Base-by-base conservation (phyloP, 2,113 vertebrate genomes). In the Clupea harengus region DNA sequence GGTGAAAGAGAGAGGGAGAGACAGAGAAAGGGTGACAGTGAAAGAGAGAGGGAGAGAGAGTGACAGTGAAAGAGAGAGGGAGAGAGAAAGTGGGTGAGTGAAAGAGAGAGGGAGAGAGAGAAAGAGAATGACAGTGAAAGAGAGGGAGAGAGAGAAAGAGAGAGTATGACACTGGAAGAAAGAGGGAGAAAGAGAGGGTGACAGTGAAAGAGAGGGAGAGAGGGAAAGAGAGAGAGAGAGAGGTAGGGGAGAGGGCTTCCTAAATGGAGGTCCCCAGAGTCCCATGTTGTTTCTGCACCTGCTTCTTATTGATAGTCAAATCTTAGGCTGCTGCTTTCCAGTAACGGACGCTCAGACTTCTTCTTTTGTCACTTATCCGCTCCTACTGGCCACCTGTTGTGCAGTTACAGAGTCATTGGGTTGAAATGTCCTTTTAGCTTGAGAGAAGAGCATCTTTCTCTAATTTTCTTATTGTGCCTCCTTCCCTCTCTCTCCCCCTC, bases 321-420 rank as follows among this genome's bases (percentile, higher is more conserved):
- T 86, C 89, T 88, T 89, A 89, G 87, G 85, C 57, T 45, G 44
- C 83, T 81, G 87, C 89, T 89, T 89, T 91, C 89, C 72, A 89
- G 88, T 86, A 91, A 91, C 82, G 80, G 87, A 81, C 72, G 52
- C 46, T 83, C 81, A 81, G 82, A 89, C 88, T 78, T 86, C 88
- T 75, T 81, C 52, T 88, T 86, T 72, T 54, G 45, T 72, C 67
- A 84, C 67, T 54, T 84, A 86, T 64, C n/a, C 47, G 54, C 0
- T 32, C 20, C 57, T 25, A 7, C 57, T 25, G 5, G 22, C 17
- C 89, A 88, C 82, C 88, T 89, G 90, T 46, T 88, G 44, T 32
- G 81, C 54, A 82, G 52, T 80, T 88, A 52, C 84, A 44, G 28
- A 4, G 46, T 46, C 28, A 17, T 49, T 39, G 39, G 39, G 39